These are phyloP conservation scores for Eumeta japonica DNA, from an alignment of 1,140 invertebrate genomes.

Conservation along the genomic window DNA sequence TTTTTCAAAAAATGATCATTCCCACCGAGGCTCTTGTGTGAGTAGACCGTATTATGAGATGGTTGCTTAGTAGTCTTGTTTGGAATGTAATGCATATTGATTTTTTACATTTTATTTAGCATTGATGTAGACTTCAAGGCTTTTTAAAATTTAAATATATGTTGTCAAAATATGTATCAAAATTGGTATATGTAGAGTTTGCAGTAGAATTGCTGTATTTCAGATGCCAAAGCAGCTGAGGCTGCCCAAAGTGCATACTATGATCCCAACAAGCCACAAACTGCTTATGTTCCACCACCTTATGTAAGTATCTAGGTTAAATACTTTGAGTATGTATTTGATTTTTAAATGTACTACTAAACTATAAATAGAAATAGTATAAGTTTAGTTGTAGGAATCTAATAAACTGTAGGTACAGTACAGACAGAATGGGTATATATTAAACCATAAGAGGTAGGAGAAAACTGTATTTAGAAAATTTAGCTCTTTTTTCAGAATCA, in stretches of 20 bases:
- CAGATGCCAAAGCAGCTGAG: slow-evolving; percentile 84
- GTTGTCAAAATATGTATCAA: no score
- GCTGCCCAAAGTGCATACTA: slow-evolving; percentile 85
- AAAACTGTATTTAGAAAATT: no score
- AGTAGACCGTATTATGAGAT: slow-evolving; percentile 7
- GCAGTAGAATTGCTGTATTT: no score
- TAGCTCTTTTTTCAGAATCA: no score
- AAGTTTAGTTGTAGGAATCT: slow-evolving; percentile 6
- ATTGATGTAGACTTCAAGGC: no score
- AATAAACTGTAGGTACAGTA: not conserved
- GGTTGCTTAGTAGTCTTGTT: slow-evolving; percentile 3
- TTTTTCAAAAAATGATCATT: not conserved
- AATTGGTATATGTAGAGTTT: no score
- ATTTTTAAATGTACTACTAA: slow-evolving; percentile 6
- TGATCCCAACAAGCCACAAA: slow-evolving; percentile 79
- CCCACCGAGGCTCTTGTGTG: slow-evolving; percentile 14
- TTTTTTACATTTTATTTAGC: no score
- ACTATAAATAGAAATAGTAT: slow-evolving; percentile 3
- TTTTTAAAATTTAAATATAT: no score
- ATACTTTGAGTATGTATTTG: slow-evolving; percentile 1
- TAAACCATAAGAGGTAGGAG: no score
- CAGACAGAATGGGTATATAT: no score
- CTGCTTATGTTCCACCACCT: slow-evolving; percentile 82
- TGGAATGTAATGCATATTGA: slow-evolving; percentile 6
- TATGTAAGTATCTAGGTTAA: slow-evolving; percentile 65